Evolutionary conservation across 2,888 invertebrate species (phyloP).

Genomic region (Exephanes ischioxanthus): DNA sequence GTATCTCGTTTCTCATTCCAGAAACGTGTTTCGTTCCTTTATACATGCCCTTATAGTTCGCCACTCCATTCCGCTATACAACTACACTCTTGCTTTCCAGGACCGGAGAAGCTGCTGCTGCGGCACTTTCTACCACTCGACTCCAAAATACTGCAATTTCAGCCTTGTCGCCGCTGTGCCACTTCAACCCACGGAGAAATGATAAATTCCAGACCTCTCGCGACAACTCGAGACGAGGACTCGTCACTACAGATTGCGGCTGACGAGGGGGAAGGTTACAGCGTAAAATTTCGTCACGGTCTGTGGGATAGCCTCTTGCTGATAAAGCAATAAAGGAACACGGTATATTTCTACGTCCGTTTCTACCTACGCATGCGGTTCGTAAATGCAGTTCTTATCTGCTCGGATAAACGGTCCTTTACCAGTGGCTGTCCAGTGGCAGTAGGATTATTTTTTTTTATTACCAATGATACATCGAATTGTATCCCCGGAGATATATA

Average conservation of each 20-base stretch:
- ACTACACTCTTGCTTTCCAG: conserved; percentile 64
- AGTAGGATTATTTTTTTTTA: no score
- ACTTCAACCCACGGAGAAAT: conserved; percentile 78
- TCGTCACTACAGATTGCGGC: conserved; percentile 22
- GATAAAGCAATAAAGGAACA: background rate
- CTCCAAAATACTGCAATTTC: conserved; percentile 82
- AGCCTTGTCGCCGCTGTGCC: conserved; percentile 79
- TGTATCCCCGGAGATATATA: no score
- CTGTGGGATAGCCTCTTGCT: background rate
- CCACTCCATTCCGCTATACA: conserved; percentile 62
- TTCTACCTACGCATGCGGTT: background rate
- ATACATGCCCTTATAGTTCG: conserved; percentile 55
- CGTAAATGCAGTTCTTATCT: no score
- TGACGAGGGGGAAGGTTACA: conserved; percentile 25
- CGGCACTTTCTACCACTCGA: conserved; percentile 73
- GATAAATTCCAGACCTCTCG: conserved; percentile 79
- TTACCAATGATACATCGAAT: no score
- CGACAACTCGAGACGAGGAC: conserved; percentile 45
- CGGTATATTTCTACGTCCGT: background rate
- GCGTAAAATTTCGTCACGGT: conserved; percentile 37
- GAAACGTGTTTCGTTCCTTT: conserved; percentile 33
- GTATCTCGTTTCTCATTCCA: conserved; percentile 32
- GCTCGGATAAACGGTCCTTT: no score
- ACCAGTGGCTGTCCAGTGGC: no score
- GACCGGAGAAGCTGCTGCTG: conserved; percentile 48